Evolutionary conservation across 23 tunicate species (phyloP).

Genomic region (Trididemnum nubilum): DNA sequence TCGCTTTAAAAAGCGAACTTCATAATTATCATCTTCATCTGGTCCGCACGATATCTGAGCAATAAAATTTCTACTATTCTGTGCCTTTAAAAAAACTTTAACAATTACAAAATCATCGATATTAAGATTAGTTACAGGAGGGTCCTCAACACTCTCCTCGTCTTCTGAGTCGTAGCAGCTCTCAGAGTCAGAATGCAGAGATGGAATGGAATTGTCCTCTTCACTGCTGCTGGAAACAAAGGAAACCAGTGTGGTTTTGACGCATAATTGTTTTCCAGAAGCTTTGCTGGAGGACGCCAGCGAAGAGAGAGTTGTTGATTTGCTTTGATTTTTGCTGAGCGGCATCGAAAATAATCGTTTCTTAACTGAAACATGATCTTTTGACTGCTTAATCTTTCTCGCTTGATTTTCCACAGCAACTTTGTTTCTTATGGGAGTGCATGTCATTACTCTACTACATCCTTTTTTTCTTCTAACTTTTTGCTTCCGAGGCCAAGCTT

Average conservation of each 20-base stretch:
- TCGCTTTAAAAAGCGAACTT: neutral
- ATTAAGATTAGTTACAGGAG: neutral
- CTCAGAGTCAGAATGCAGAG: neutral
- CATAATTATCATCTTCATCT: conserved; percentile 3
- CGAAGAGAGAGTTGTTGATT: neutral
- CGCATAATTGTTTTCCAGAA: neutral
- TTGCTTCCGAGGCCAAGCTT: neutral
- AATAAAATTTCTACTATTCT: conserved; percentile 1
- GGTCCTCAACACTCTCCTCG: neutral
- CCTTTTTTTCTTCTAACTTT: neutral
- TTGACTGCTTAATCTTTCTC: neutral
- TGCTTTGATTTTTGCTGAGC: neutral
- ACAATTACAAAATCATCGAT: neutral
- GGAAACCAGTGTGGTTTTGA: neutral
- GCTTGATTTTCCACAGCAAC: neutral
- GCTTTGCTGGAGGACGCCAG: neutral
- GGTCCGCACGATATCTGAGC: neutral
- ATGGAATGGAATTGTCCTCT: neutral
- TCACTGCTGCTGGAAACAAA: neutral
- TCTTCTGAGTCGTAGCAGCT: neutral
- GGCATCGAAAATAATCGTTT: neutral
- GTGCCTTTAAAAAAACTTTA: neutral
- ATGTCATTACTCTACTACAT: neutral
- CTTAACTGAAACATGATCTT: neutral
- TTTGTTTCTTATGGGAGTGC: neutral